Evolutionary conservation across 2,797 vertebrate species (phyloP).

Genomic region (Chelmon rostratus): DNA sequence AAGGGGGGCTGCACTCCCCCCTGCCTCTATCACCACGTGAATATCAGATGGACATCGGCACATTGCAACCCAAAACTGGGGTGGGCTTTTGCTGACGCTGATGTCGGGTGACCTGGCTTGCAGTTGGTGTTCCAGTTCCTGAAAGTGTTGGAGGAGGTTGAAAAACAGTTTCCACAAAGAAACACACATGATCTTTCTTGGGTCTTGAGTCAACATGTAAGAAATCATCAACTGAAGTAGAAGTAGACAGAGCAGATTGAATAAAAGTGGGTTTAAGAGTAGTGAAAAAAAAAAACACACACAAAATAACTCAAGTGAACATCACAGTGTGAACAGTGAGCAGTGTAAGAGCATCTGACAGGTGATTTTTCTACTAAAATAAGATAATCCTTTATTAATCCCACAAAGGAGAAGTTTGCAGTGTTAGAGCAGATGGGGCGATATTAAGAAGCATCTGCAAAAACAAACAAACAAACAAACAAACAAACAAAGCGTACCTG

Average conservation of each 20-base stretch:
- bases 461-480: too few relatives aligned
- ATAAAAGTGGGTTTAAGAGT: neutral
- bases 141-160: neutral
- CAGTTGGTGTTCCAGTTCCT: neutral
- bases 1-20: neutral
- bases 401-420: too few relatives aligned
- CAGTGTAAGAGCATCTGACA: neutral
- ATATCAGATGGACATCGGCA: neutral
- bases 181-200: neutral
- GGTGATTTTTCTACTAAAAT: neutral
- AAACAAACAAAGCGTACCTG: neutral
- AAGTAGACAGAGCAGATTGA: neutral
- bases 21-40: neutral
- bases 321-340: slow-evolving; percentile 3
- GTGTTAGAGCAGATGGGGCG: too few relatives aligned
- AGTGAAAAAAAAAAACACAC: neutral
- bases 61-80: neutral
- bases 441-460: too few relatives aligned
- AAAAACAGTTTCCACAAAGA: neutral
- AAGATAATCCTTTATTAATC: too few relatives aligned
- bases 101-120: neutral
- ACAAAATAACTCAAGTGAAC: neutral
- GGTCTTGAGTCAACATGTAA: neutral
- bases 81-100: neutral
- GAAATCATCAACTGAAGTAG: neutral